Evolutionary conservation across 2,797 vertebrate genomes (phyloP).

Genomic region (Gila robusta): DNA sequence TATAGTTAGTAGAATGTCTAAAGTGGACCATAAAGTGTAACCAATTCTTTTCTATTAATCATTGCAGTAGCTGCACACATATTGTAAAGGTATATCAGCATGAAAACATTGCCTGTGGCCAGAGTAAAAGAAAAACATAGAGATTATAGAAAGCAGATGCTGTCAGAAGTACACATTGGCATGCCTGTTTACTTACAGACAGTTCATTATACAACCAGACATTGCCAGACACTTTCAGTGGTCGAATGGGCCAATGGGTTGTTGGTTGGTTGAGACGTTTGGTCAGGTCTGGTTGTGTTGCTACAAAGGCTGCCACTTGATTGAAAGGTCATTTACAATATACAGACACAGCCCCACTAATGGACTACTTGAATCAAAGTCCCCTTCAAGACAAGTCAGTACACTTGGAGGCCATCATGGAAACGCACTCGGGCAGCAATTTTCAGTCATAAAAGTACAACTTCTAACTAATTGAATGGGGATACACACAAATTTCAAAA

Average conservation of each 20-base stretch:
- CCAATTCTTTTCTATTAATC: not conserved
- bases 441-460: not conserved
- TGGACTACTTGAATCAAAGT: not conserved
- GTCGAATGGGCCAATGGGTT: not conserved
- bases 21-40: not conserved
- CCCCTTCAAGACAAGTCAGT: not conserved
- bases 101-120: not conserved
- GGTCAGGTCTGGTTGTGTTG: not conserved
- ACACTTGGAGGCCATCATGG: not conserved
- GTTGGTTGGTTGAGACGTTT: not conserved
- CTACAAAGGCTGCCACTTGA: not conserved
- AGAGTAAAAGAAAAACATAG: not conserved
- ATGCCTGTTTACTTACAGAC: conserved; percentile 15
- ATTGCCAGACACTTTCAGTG: not conserved
- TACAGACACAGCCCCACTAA: not conserved
- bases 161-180: conserved; percentile 3
- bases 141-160: conserved; percentile 19
- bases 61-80: not conserved
- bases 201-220: conserved; percentile 9
- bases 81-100: not conserved
- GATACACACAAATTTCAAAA: not conserved
- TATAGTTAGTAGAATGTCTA: not conserved
- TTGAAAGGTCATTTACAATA: not conserved
- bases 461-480: not conserved
- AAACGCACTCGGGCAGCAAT: not conserved